These are phyloP conservation scores for Petrosia ficiformis DNA, from an alignment of 37 sponge, comb jelly and placozoan species.

Conservation along the genomic window DNA sequence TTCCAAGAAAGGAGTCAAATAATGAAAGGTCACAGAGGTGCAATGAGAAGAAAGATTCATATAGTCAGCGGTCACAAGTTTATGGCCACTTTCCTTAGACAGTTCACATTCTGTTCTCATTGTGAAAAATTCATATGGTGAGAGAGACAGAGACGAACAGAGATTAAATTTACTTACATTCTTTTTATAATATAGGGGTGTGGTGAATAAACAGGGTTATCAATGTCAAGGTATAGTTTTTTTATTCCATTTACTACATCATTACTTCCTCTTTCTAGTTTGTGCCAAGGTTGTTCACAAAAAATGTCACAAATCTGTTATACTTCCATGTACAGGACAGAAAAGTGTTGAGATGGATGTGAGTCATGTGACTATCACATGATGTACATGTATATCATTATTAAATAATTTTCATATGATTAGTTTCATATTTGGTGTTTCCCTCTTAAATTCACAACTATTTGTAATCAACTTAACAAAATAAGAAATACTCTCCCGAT, in stretches of 20 bases:
- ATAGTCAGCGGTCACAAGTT: conserved; percentile 96
- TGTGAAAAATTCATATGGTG: conserved; percentile 97
- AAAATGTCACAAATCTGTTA: conserved; percentile 77
- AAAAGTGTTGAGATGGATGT: conserved; percentile 36
- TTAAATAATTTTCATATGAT: no score
- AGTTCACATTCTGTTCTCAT: conserved; percentile 95
- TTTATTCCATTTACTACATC: not conserved
- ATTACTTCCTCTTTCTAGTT: conserved; percentile 46
- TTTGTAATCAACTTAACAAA: no score
- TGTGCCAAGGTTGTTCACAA: conserved; percentile 95
- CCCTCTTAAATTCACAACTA: no score
- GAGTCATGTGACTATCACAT: not conserved
- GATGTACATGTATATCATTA: no score
- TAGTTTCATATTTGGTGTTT: no score
- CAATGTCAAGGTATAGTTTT: conserved; percentile 87
- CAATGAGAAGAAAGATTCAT: conserved; percentile 94
- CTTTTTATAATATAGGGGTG: conserved; percentile 67
- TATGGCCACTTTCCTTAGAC: conserved; percentile 91
- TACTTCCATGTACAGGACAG: conserved; percentile 77
- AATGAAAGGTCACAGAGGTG: conserved; percentile 62
- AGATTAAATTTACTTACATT: no score
- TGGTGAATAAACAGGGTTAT: conserved; percentile 95
- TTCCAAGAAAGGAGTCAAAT: conserved; percentile 42
- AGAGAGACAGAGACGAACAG: conserved; percentile 22
- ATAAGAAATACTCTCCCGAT: no score